Evolutionary conservation across 1,140 invertebrate genomes (phyloP).

Genomic region (Copidosoma floridanum): DNA sequence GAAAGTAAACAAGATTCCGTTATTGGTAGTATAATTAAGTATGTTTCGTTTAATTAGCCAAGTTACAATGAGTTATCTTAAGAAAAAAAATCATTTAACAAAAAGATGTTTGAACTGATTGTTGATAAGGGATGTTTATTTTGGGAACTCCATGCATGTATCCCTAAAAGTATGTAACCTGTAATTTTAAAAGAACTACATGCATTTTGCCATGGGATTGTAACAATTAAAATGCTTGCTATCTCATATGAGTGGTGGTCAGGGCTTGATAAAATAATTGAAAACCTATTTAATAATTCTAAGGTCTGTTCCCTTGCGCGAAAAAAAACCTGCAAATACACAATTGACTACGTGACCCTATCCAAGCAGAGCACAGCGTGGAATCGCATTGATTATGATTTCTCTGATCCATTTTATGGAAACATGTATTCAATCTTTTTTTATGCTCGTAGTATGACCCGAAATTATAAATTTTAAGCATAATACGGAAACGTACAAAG

Average conservation of each 20-base stretch:
- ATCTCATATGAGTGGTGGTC: slow-evolving; percentile 52
- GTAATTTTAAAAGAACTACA: slow-evolving; percentile 42
- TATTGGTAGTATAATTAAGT: background rate
- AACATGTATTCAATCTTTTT: slow-evolving; percentile 36
- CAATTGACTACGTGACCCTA: slow-evolving; percentile 38
- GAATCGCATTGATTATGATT: slow-evolving; percentile 46
- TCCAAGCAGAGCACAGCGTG: slow-evolving; percentile 46
- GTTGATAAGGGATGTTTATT: slow-evolving; percentile 29
- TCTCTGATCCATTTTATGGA: slow-evolving; percentile 28
- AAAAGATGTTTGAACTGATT: background rate
- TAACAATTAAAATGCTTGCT: slow-evolving; percentile 49
- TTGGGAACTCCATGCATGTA: slow-evolving; percentile 39
- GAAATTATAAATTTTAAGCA: slow-evolving; percentile 2
- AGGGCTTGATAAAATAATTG: slow-evolving; percentile 47
- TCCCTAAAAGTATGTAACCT: slow-evolving; percentile 38
- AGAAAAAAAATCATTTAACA: background rate
- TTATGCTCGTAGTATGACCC: slow-evolving; percentile 39
- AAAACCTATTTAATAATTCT: slow-evolving; percentile 30
- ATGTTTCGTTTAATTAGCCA: background rate
- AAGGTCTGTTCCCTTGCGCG: slow-evolving; percentile 33
- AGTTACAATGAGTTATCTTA: background rate
- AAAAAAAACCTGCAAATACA: slow-evolving; percentile 32
- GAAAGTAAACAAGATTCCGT: background rate
- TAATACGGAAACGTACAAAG: slow-evolving; percentile 8
- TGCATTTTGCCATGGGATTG: slow-evolving; percentile 47